Conservation (phyloP, 2,797 vertebrate genomes). For the Manis javanica region DNA sequence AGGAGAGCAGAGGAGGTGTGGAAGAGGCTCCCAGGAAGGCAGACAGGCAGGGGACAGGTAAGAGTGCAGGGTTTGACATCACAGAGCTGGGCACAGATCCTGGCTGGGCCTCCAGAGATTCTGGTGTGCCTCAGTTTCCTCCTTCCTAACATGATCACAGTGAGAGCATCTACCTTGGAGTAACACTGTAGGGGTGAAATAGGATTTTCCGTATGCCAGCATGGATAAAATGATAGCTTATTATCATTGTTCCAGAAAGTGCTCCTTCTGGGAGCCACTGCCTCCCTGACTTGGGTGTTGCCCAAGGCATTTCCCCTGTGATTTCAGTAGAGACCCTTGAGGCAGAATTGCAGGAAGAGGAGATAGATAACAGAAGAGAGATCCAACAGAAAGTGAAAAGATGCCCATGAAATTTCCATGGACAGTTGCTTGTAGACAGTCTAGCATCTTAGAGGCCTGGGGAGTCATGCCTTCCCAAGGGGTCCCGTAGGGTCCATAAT, state of each 20-base stretch:
- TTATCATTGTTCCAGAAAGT: not conserved
- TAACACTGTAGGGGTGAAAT: not conserved
- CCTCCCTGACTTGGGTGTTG: rapidly evolving
- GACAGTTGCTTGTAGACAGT: rapidly evolving
- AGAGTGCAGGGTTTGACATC: rapidly evolving
- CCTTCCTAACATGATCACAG: not conserved
- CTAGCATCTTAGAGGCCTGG: rapidly evolving
- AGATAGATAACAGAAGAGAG: not conserved
- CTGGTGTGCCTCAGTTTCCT: not conserved
- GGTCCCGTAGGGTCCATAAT: rapidly evolving
- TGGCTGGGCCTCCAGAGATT: no score
- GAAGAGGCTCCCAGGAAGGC: not conserved
- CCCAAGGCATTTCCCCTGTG: not conserved
- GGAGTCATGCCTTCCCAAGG: not conserved
- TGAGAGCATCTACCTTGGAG: rapidly evolving
- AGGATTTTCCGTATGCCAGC: not conserved
- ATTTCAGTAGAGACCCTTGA: not conserved
- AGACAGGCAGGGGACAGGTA: not conserved
- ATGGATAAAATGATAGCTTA: not conserved
- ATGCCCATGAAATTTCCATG: not conserved
- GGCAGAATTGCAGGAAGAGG: not conserved
- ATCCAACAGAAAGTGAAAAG: not conserved
- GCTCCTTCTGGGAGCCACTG: not conserved
- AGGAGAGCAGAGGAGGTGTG: not conserved
- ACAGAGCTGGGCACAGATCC: no score